Conservation (phyloP, 37 sponge, comb jelly and placozoan species). For the Spongilla lacustris region DNA sequence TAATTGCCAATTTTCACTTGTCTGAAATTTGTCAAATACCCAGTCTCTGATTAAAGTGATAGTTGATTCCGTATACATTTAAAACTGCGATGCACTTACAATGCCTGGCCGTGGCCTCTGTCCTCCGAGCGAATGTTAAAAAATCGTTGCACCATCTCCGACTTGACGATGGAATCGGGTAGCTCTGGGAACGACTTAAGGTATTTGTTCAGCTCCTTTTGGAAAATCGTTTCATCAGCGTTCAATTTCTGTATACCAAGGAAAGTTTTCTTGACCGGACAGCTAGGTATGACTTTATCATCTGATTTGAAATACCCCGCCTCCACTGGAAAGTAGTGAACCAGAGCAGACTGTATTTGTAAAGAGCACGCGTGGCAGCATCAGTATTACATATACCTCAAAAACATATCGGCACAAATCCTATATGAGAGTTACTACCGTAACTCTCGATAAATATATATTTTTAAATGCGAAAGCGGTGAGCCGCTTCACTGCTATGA, state of each 20-base stretch:
- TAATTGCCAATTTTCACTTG: too few relatives aligned
- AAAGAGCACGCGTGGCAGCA: too few relatives aligned
- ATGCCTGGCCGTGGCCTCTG: background rate
- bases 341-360: conserved; percentile 21
- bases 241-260: conserved; percentile 31
- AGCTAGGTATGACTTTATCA: conserved; percentile 49
- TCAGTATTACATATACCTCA: too few relatives aligned
- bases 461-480: too few relatives aligned
- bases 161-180: conserved; percentile 49
- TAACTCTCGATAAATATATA: too few relatives aligned
- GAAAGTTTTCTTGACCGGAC: conserved; percentile 59
- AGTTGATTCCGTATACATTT: too few relatives aligned
- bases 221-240: conserved; percentile 44
- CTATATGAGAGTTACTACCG: too few relatives aligned
- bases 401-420: too few relatives aligned
- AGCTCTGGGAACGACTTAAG: conserved; percentile 50
- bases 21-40: too few relatives aligned
- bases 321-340: conserved; percentile 50
- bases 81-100: background rate
- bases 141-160: conserved; percentile 27
- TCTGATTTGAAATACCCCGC: conserved; percentile 59
- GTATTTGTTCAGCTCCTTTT: conserved; percentile 47
- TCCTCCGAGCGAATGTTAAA: conserved; percentile 22
- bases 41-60: too few relatives aligned
- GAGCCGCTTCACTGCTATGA: too few relatives aligned